phyloP scores from a whole-genome alignment of 2,113 vertebrate genomes.

The Rhinogobius similis region DNA sequence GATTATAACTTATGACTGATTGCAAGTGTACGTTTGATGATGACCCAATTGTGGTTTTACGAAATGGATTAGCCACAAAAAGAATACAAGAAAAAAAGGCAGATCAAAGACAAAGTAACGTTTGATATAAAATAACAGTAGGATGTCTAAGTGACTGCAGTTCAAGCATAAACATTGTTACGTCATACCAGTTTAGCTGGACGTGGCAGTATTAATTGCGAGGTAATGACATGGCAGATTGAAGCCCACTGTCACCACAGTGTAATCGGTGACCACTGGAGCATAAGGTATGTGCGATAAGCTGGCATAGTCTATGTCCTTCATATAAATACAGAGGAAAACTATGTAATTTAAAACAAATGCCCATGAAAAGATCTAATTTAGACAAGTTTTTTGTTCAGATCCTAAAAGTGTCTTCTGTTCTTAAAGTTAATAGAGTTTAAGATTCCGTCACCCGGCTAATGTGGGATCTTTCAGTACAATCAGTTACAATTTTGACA shows the following conservation, averaged over 20 bases:
- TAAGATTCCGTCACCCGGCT: not conserved
- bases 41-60: not conserved
- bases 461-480: constrained; percentile 15
- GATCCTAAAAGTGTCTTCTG: constrained; percentile 23
- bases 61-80: not conserved
- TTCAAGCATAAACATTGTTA: constrained; percentile 3
- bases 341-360: not conserved
- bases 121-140: not conserved
- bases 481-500: constrained; percentile 29
- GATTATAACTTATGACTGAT: not conserved
- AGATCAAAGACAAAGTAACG: not conserved
- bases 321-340: not conserved
- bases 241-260: constrained; percentile 42
- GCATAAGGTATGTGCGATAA: constrained; percentile 39
- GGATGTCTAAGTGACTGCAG: constrained; percentile 7
- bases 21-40: not conserved
- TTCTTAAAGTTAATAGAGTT: constrained; percentile 6
- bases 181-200: constrained; percentile 32
- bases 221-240: constrained; percentile 54
- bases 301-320: not conserved
- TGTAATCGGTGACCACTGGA: constrained; percentile 54
- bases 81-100: not conserved
- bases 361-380: not conserved
- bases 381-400: constrained; percentile 8
- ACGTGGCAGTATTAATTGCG: constrained; percentile 53